These are phyloP conservation scores for Oostethus manadensis DNA, from an alignment of 2,113 vertebrate species.

Conservation along the genomic window DNA sequence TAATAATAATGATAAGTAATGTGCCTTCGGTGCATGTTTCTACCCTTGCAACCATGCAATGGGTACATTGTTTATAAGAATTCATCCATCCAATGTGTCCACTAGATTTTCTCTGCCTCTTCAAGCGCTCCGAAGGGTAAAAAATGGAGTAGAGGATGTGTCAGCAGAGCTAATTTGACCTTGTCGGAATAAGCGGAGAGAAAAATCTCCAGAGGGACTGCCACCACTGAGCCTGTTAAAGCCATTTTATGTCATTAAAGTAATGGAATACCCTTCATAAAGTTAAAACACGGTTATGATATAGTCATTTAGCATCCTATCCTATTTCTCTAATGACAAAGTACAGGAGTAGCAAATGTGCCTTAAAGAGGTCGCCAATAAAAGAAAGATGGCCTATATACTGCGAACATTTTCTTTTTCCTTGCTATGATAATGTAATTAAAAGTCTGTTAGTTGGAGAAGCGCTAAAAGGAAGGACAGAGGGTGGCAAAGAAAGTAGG, in stretches of 20 bases:
- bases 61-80: too few relatives aligned
- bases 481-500: background rate
- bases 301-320: conserved; percentile 49
- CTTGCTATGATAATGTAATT: conserved; percentile 38
- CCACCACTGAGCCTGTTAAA: conserved; percentile 44
- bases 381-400: conserved; percentile 32
- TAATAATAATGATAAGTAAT: too few relatives aligned
- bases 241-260: conserved; percentile 58
- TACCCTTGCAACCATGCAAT: too few relatives aligned
- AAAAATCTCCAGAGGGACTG: conserved; percentile 25
- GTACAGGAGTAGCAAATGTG: conserved; percentile 34
- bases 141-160: conserved; percentile 43
- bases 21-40: too few relatives aligned
- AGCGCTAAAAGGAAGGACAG: conserved; percentile 27
- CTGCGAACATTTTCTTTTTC: conserved; percentile 32
- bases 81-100: background rate
- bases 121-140: background rate
- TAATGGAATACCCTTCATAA: conserved; percentile 56
- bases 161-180: conserved; percentile 48
- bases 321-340: conserved; percentile 42
- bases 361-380: conserved; percentile 37
- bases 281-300: conserved; percentile 60
- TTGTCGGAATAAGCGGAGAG: conserved; percentile 27
- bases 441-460: conserved; percentile 54
- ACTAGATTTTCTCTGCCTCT: background rate